Conservation (phyloP, 2,113 vertebrate species). For the Aphyosemion australe region DNA sequence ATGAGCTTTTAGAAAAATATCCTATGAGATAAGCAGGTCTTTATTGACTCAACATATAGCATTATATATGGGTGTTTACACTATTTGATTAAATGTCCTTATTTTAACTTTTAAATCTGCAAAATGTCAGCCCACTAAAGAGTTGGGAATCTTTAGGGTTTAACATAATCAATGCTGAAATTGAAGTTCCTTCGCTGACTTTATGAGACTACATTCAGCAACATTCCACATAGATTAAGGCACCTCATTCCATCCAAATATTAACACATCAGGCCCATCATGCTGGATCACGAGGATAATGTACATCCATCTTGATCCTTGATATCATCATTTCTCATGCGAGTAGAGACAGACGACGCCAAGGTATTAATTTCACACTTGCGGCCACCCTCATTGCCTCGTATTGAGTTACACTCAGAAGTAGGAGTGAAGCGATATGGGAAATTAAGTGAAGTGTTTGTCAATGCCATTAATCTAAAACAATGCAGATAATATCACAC, state of each 20-base stretch:
- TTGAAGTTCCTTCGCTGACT: neutral
- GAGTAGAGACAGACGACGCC: conserved; percentile 26
- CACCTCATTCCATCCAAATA: conserved; percentile 21
- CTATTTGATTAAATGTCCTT: too few relatives aligned
- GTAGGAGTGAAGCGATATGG: conserved; percentile 52
- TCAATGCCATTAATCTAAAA: conserved; percentile 42
- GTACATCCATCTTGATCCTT: conserved; percentile 49
- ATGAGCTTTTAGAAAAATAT: too few relatives aligned
- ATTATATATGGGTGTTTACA: too few relatives aligned
- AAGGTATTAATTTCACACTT: conserved; percentile 66
- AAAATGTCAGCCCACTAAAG: too few relatives aligned
- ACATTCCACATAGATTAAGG: neutral
- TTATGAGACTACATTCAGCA: neutral
- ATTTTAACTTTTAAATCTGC: too few relatives aligned
- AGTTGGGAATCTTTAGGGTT: too few relatives aligned
- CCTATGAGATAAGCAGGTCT: too few relatives aligned
- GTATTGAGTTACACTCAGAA: conserved; percentile 38
- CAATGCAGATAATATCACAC: conserved; percentile 30
- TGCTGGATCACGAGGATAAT: conserved; percentile 44
- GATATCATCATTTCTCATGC: conserved; percentile 35
- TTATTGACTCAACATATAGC: too few relatives aligned
- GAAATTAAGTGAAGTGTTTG: conserved; percentile 54
- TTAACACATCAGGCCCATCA: conserved; percentile 47
- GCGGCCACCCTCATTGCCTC: conserved; percentile 36
- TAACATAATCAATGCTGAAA: neutral